phyloP scores from a whole-genome alignment of 2,113 vertebrate species.

The Pipa parva region DNA sequence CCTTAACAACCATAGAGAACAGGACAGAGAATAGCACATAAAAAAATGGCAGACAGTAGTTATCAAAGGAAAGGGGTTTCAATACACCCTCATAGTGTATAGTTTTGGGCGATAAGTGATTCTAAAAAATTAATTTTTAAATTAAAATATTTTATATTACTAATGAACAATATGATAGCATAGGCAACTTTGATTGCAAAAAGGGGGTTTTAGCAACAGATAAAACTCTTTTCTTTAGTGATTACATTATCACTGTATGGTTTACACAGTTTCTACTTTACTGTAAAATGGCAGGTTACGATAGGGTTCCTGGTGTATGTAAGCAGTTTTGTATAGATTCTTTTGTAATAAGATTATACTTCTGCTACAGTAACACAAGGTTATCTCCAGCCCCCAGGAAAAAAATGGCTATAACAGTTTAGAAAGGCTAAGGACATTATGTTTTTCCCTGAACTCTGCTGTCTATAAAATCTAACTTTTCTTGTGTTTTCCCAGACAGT shows the following conservation, averaged over 20 bases:
- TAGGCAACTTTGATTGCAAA: too few species aligned
- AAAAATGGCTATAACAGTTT: constrained; percentile 7
- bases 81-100: too few species aligned
- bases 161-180: too few species aligned
- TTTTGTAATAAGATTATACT: constrained; percentile 28
- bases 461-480: constrained; percentile 28
- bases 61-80: too few species aligned
- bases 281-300: not conserved
- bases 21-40: too few species aligned
- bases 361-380: constrained; percentile 23
- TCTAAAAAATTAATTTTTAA: too few species aligned
- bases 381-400: constrained; percentile 13
- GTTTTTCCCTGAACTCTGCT: constrained; percentile 13
- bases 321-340: not conserved
- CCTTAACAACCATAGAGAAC: too few species aligned
- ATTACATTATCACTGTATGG: not conserved
- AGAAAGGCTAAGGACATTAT: constrained; percentile 18
- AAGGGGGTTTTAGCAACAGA: too few species aligned
- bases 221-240: too few species aligned
- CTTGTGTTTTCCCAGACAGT: constrained; percentile 16
- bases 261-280: not conserved
- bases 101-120: too few species aligned
- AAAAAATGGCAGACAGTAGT: too few species aligned
- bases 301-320: not conserved
- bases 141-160: too few species aligned